phyloP scores from a whole-genome alignment of 1,140 invertebrate genomes.

The Reticulitermes speratus region DNA sequence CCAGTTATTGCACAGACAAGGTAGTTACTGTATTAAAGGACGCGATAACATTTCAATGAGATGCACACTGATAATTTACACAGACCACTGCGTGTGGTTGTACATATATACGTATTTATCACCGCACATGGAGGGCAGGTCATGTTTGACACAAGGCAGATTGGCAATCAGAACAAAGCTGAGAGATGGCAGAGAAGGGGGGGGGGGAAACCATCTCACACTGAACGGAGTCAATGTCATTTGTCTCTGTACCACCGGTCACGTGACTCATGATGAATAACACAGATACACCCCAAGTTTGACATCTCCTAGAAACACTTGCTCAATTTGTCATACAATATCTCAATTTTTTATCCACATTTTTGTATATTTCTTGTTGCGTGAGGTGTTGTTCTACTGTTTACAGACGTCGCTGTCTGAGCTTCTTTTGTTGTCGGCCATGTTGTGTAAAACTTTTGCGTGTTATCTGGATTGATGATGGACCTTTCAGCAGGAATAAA shows the following conservation, averaged over 20 bases:
- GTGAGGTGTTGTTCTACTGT: conserved; percentile 2
- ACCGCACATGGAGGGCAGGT: not conserved
- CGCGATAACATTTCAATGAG: not conserved
- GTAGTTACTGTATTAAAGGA: not conserved
- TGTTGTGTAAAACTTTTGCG: conserved; percentile 9
- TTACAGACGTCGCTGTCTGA: not conserved
- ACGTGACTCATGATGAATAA: conserved; percentile 16
- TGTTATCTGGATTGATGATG: conserved; percentile 3
- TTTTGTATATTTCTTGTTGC: not conserved
- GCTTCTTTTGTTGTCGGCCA: conserved; percentile 14
- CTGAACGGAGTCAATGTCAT: not conserved
- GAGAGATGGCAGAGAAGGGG: not conserved
- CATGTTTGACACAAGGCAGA: conserved; percentile 10
- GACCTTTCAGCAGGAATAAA: not conserved
- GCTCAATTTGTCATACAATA: conserved; percentile 16
- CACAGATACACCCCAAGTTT: not conserved
- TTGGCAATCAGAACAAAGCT: conserved; percentile 15
- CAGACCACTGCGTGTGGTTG: not conserved
- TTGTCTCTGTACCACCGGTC: conserved; percentile 5
- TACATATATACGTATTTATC: not conserved
- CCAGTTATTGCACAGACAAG: not conserved
- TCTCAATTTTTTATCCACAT: conserved; percentile 7
- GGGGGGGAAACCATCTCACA: not conserved
- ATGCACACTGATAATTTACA: not conserved
- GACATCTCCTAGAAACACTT: not conserved